phyloP scores from a whole-genome alignment of 2,888 invertebrate species.

The Oxyscelio sp. region DNA sequence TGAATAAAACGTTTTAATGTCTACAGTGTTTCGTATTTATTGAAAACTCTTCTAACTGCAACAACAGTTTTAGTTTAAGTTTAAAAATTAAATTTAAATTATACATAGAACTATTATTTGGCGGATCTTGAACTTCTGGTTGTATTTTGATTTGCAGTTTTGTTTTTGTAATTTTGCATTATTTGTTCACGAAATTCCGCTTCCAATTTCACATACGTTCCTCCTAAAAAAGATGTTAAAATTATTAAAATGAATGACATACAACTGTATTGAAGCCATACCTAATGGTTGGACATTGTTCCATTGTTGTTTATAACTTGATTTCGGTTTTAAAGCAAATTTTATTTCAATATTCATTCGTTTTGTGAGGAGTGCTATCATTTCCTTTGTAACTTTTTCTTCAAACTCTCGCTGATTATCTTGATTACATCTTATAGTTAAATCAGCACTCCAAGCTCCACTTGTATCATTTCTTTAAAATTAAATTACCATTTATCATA shows the following conservation, averaged over 20 bases:
- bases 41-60: slow-evolving; percentile 3
- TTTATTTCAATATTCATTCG: slow-evolving; percentile 84
- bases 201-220: slow-evolving; percentile 93
- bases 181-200: slow-evolving; percentile 92
- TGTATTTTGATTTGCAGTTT: slow-evolving; percentile 75
- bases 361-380: slow-evolving; percentile 91
- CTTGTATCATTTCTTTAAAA: slow-evolving; percentile 88
- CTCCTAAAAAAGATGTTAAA: slow-evolving; percentile 89
- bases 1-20: slow-evolving; percentile 89
- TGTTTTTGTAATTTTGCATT: slow-evolving; percentile 82
- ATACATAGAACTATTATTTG: slow-evolving; percentile 17
- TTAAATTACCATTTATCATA: too few relatives aligned
- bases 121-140: slow-evolving; percentile 50
- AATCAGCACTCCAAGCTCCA: slow-evolving; percentile 93
- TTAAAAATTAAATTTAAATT: not conserved
- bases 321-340: slow-evolving; percentile 77
- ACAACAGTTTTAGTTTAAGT: not conserved
- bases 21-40: slow-evolving; percentile 65
- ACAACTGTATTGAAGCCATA: slow-evolving; percentile 60
- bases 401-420: slow-evolving; percentile 96
- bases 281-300: slow-evolving; percentile 82
- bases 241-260: too few relatives aligned
- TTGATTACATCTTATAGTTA: slow-evolving; percentile 95
- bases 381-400: slow-evolving; percentile 92
- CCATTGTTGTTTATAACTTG: slow-evolving; percentile 80